Evolutionary conservation across 2,888 invertebrate genomes (phyloP), one percentile per base, ranked within the genome.

Genomic region (Drosophila parthenogenetica): DNA sequence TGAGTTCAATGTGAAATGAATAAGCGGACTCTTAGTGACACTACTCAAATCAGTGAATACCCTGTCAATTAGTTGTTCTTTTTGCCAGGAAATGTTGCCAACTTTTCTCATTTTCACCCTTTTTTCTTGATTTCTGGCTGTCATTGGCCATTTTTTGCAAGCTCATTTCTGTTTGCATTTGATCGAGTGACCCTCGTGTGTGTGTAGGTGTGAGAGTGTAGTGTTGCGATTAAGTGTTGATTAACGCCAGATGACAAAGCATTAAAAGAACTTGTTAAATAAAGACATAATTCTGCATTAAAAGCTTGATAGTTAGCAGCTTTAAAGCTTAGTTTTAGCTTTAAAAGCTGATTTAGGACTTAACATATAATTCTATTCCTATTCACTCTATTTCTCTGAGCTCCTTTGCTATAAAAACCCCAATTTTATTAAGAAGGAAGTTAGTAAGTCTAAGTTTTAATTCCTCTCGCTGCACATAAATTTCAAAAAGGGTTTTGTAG

Each of bases 21-120:
- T 46, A 32, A 19, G 29, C 39, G 54, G 13, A 43, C 51, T 14
- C 5, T 19, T n/a, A 19, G 8, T 46, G 57, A 57, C 58, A 58
- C 19, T 58, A 5, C 48, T 35, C 19, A 19, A 37, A 71, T 71
- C 35, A 35, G 4, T 11, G 35, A 35, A 35, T 13, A 35, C 13
- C 39, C 71, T 78, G 69, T 77, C 77, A 74, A 78, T 77, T 78
- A 78, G 68, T 57, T 58, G 51, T 42, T 59, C 32, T 13, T 35
- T 19, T 25, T 54, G 62, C 49, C 14, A 35, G 67, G 53, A 72
- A 62, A 60, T 64, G 37, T 58, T 35, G n/a, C 58, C 39, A 51
- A 11, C 51, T 11, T 45, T 46, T 37, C 35, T 32, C 7, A 13
- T 35, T 58, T 51, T 37, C 7, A 22, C 35, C 4, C 13, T 13